Percentiles rank a stretch among this genome's conserved stretches.
phyloP scores from a whole-genome alignment of 2,888 invertebrate species.

The Epinotia brunnichana region DNA sequence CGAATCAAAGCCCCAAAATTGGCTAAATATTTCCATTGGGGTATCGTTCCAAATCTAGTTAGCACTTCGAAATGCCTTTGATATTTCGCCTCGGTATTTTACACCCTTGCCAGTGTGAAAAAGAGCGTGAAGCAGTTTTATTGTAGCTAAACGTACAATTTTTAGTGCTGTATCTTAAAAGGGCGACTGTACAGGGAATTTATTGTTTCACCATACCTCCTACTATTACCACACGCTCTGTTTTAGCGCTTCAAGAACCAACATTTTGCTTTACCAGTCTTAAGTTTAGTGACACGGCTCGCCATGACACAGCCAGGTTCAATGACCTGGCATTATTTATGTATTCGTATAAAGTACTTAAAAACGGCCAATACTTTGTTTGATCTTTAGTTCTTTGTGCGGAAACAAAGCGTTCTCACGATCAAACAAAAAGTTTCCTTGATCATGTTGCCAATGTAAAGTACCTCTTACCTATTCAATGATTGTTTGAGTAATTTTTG shows the following conservation, averaged over 20 bases:
- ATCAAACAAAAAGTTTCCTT: slow-evolving; percentile 7
- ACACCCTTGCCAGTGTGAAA: slow-evolving; percentile 1
- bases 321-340: slow-evolving; percentile 18
- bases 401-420: slow-evolving; percentile 8
- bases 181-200: neutral
- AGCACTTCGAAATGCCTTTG: slow-evolving; percentile 1
- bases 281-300: neutral
- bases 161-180: slow-evolving; percentile 5
- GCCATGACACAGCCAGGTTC: slow-evolving; percentile 33
- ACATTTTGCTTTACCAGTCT: neutral
- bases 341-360: slow-evolving; percentile 7
- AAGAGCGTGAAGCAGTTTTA: neutral
- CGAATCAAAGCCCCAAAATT: slow-evolving; percentile 6
- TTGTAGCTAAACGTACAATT: neutral
- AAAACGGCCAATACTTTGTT: slow-evolving; percentile 3
- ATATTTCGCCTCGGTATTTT: slow-evolving; percentile 22
- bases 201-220: neutral
- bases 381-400: slow-evolving; percentile 9
- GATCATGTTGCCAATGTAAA: neutral
- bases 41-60: slow-evolving; percentile 2
- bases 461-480: neutral
- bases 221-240: too few species aligned
- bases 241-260: too few species aligned
- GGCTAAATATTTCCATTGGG: slow-evolving; percentile 4
- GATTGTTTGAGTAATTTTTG: neutral